A percentile compares a stretch with the other conserved stretches of the same genome.
Conservation (phyloP, 2,797 vertebrate species). For the Eospalax fontanierii region DNA sequence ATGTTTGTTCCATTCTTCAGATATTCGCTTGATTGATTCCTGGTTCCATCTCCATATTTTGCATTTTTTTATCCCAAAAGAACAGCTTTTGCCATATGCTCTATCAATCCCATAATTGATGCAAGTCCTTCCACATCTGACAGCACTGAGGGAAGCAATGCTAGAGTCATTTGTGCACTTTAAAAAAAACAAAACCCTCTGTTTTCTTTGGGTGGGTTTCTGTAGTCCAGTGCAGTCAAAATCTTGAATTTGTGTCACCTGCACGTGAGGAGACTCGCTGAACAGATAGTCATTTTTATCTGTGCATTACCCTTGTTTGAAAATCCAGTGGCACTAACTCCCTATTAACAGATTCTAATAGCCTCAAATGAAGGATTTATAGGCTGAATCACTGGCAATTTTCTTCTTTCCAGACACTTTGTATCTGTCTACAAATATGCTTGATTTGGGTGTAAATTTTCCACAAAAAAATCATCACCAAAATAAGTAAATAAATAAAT, state of each 20-base stretch:
- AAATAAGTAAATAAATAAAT: too few species aligned
- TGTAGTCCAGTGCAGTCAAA: neutral
- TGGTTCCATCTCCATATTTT: slow-evolving; percentile 78
- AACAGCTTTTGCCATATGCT: slow-evolving; percentile 80
- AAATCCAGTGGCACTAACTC: slow-evolving; percentile 32
- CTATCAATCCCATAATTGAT: slow-evolving; percentile 80
- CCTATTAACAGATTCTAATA: slow-evolving; percentile 32
- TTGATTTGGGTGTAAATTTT: neutral
- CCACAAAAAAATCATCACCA: neutral
- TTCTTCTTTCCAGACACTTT: neutral
- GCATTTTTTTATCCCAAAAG: slow-evolving; percentile 69
- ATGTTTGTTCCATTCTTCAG: slow-evolving; percentile 82
- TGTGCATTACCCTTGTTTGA: neutral
- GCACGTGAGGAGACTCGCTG: neutral
- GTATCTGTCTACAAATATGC: slow-evolving; percentile 25
- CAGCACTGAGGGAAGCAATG: slow-evolving; percentile 69
- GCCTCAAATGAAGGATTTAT: neutral
- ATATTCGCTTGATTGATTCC: slow-evolving; percentile 84
- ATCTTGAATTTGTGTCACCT: slow-evolving; percentile 9
- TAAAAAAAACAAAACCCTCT: slow-evolving; percentile 20
- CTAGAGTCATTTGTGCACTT: slow-evolving; percentile 52
- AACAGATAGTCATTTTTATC: neutral
- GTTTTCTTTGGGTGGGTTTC: slow-evolving; percentile 41
- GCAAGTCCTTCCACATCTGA: slow-evolving; percentile 78
- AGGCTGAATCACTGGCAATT: neutral